phyloP scores from a whole-genome alignment of 2,888 invertebrate species.

The Cantharis lateralis region DNA sequence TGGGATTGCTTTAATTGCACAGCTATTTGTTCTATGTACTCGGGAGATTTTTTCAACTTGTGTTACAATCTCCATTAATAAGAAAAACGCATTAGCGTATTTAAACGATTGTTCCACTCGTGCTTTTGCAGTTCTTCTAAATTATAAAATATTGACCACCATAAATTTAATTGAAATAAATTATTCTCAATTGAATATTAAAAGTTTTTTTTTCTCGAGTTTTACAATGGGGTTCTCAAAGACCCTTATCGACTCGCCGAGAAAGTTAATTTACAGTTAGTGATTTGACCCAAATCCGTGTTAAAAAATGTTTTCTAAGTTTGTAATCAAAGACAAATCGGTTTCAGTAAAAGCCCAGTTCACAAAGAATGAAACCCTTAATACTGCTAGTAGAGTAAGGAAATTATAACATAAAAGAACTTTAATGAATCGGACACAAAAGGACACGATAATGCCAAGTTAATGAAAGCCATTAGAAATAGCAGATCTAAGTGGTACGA shows the following conservation, averaged over 20 bases:
- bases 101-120: neutral
- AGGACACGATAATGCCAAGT: conserved; percentile 32
- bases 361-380: conserved; percentile 24
- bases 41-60: conserved; percentile 10
- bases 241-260: neutral
- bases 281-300: conserved; percentile 20
- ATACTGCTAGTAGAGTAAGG: conserved; percentile 25
- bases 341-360: conserved; percentile 22
- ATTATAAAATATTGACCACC: neutral
- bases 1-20: conserved; percentile 24
- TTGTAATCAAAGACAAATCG: conserved; percentile 26
- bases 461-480: conserved; percentile 33
- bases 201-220: neutral
- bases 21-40: conserved; percentile 23
- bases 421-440: conserved; percentile 33
- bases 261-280: conserved; percentile 26
- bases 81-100: neutral
- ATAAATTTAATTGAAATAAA: neutral
- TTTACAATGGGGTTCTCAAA: neutral
- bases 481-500: conserved; percentile 22
- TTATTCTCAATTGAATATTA: neutral
- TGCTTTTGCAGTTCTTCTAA: neutral
- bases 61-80: conserved; percentile 4
- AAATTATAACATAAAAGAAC: conserved; percentile 32
- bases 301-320: conserved; percentile 26